Percentiles rank a stretch among this genome's conserved stretches.
These are phyloP conservation scores for Synanthedon myopaeformis DNA, from an alignment of 2,888 invertebrate genomes.

Conservation along the genomic window DNA sequence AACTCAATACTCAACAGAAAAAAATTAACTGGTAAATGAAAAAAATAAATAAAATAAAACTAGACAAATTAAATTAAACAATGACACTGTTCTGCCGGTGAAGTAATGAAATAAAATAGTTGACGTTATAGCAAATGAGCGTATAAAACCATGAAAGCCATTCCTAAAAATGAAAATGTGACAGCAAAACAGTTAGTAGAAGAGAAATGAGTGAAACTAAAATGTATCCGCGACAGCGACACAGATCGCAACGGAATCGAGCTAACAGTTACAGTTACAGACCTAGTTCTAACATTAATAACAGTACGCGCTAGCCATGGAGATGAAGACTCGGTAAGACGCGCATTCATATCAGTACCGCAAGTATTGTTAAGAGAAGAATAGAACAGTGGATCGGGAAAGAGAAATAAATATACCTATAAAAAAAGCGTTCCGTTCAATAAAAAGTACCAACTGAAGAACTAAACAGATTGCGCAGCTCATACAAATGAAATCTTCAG, in stretches of 20 bases:
- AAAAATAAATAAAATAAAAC: constrained; percentile 34
- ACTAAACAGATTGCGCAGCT: constrained; percentile 70
- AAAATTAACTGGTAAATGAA: constrained; percentile 53
- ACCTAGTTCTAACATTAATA: constrained; percentile 57
- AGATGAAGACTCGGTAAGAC: constrained; percentile 61
- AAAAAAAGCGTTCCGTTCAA: constrained; percentile 64
- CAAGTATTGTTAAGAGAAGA: constrained; percentile 37
- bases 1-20: constrained; percentile 51
- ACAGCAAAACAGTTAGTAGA: constrained; percentile 50
- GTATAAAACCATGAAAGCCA: constrained; percentile 52
- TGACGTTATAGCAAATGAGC: constrained; percentile 51
- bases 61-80: constrained; percentile 14
- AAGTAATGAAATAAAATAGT: constrained; percentile 42
- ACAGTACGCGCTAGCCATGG: constrained; percentile 65
- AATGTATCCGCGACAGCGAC: constrained; percentile 51
- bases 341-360: constrained; percentile 67
- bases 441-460: constrained; percentile 55
- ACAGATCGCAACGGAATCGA: constrained; percentile 40
- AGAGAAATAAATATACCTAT: constrained; percentile 69
- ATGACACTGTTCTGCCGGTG: constrained; percentile 18
- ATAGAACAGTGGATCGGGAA: constrained; percentile 63
- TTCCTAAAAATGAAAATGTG: constrained; percentile 61
- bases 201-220: constrained; percentile 56
- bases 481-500: constrained; percentile 69
- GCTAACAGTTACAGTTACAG: constrained; percentile 62